Evolutionary conservation across 1,140 invertebrate species (phyloP).

Genomic region (Doryteuthis pealeii): DNA sequence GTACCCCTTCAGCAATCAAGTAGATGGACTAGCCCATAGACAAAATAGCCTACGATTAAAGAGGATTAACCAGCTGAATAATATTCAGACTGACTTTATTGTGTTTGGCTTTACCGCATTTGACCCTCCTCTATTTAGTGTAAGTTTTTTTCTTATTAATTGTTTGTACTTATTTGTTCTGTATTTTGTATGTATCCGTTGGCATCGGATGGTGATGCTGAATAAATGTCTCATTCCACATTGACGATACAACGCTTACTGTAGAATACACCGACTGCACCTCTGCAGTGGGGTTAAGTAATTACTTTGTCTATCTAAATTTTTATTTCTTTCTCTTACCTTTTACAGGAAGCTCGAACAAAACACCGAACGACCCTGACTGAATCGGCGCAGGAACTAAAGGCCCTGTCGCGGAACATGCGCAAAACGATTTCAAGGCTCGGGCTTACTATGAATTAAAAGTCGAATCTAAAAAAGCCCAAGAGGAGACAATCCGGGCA

Average conservation of each 20-base stretch:
- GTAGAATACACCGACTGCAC: too few relatives aligned
- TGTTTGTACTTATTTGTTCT: too few relatives aligned
- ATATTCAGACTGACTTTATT: too few relatives aligned
- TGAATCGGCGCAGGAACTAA: conserved; percentile 82
- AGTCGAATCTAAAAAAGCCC: conserved; percentile 69
- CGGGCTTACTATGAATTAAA: conserved; percentile 87
- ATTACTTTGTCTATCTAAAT: not conserved
- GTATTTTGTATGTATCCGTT: too few relatives aligned
- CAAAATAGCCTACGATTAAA: too few relatives aligned
- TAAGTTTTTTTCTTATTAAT: too few relatives aligned
- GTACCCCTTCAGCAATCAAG: too few relatives aligned
- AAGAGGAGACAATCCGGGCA: conserved; percentile 83
- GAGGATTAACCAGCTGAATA: too few relatives aligned
- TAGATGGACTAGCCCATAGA: too few relatives aligned
- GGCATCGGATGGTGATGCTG: not conserved
- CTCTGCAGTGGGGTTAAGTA: not conserved
- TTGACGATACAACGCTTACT: not conserved
- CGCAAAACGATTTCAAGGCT: conserved; percentile 84
- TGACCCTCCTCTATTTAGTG: too few relatives aligned
- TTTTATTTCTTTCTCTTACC: conserved; percentile 15
- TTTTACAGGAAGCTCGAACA: conserved; percentile 75
- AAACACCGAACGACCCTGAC: conserved; percentile 80
- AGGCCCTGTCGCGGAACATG: conserved; percentile 79
- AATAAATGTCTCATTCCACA: not conserved
- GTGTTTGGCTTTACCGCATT: too few relatives aligned